Base-by-base conservation (phyloP, 2,113 vertebrate species). In the Australoheros scitulus region DNA sequence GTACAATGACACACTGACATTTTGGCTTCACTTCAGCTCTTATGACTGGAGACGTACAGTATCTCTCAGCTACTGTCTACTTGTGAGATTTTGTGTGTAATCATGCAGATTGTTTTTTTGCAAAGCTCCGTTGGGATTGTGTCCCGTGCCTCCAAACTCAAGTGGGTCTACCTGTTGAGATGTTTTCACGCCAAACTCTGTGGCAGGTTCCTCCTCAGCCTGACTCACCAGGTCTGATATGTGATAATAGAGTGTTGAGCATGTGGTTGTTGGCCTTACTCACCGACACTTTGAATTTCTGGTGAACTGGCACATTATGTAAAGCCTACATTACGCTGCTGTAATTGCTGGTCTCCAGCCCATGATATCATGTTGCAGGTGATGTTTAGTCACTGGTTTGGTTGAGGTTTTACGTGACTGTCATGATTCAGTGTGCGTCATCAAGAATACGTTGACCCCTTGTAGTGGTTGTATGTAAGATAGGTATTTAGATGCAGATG, bases 401-500 rank as follows among this genome's bases (percentile, higher is more conserved):
- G 43, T 61, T 57, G 11, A 64, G 70, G 34, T 76, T 83, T 89
- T 77, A 81, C 43, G 34, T 20, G 84, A 77, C 52, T 63, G n/a
- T 57, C 15, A 5, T 89, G 88, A 93, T 77, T 94, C 88, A 92
- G 59, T 1, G 15, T 90, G 89, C 43, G 79, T 89, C 92, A 92
- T 55, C 4, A 22, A 64, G 22, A 20, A 60, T 55, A 11, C 18
- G 15, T 55, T 29, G 36, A 22, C 55, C 38, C 55, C 13, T 38
- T 22, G 75, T 11, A 68, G 81, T 1, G 75, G 75, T n/a, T 22
- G n/a, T 41, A 78, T 34, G 81, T 59, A 50, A 75, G 81, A 61
- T 11, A 32, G 56, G 41, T 64, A 61, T 80, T 86, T 75, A 15
- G 59, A 59, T 18, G 6, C 9, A 70, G 80, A 84, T 86, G 89